Evolutionary conservation across 2,797 vertebrate species (phyloP).

Genomic region (Sebastiscus tertius): DNA sequence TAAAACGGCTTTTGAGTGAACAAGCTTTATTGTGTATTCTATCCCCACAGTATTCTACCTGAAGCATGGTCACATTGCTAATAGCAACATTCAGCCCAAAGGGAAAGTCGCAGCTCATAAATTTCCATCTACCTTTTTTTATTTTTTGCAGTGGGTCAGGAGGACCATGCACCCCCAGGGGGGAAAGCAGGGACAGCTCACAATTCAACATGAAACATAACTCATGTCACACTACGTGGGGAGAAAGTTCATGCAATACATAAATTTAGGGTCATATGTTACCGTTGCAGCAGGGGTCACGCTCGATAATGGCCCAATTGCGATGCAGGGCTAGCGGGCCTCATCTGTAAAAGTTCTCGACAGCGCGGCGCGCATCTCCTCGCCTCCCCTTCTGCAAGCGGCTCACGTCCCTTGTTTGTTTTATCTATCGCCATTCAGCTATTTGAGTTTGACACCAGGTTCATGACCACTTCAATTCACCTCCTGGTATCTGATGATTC

Average conservation of each 20-base stretch:
- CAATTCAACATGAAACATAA: conserved; percentile 69
- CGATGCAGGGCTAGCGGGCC: conserved; percentile 56
- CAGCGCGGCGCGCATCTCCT: conserved; percentile 16
- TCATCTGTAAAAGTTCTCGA: conserved; percentile 70
- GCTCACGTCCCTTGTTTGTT: conserved; percentile 74
- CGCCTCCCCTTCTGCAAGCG: conserved; percentile 55
- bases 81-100: conserved; percentile 56
- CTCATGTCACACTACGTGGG: conserved; percentile 54
- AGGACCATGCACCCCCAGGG: conserved; percentile 30
- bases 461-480: conserved; percentile 80
- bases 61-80: conserved; percentile 55
- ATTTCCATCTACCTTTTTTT: conserved; percentile 52
- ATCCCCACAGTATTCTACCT: conserved; percentile 39
- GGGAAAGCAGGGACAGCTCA: conserved; percentile 54
- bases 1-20: conserved; percentile 21
- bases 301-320: conserved; percentile 62
- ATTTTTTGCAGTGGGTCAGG: conserved; percentile 42
- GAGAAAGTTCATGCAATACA: conserved; percentile 68
- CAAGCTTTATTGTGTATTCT: conserved; percentile 25
- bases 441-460: conserved; percentile 79
- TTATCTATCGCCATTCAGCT: conserved; percentile 79
- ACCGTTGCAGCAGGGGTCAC: conserved; percentile 59
- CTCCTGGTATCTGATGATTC: conserved; percentile 78
- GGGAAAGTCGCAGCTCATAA: conserved; percentile 51
- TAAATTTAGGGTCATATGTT: conserved; percentile 72